Evolutionary conservation across 2,797 vertebrate genomes (phyloP).

Genomic region (Chaenodraco wilsoni): DNA sequence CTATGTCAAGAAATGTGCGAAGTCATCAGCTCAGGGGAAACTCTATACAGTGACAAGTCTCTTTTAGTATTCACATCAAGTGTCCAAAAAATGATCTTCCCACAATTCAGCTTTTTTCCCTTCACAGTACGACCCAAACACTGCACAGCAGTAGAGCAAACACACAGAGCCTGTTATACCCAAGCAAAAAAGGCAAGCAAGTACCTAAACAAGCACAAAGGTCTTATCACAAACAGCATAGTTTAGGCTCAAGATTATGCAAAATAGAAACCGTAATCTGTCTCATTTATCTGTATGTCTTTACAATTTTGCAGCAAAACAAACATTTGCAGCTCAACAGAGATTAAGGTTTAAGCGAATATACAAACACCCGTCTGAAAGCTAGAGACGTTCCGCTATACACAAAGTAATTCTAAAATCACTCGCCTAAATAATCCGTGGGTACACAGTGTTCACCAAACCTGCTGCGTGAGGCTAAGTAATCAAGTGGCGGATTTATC

Average conservation of each 20-base stretch:
- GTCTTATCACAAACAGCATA: slow-evolving; percentile 37
- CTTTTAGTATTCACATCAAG: slow-evolving; percentile 55
- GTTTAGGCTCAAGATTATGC: slow-evolving; percentile 32
- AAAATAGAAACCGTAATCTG: slow-evolving; percentile 44
- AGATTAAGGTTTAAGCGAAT: slow-evolving; percentile 51
- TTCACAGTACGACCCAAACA: slow-evolving; percentile 50
- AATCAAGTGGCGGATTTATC: slow-evolving; percentile 44
- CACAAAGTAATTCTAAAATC: slow-evolving; percentile 34
- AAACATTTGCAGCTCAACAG: slow-evolving; percentile 51
- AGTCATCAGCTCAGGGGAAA: slow-evolving; percentile 43
- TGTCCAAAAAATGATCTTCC: slow-evolving; percentile 39
- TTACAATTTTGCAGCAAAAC: slow-evolving; percentile 39
- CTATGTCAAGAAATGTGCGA: slow-evolving; percentile 47
- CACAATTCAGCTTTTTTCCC: slow-evolving; percentile 37
- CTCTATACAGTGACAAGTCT: slow-evolving; percentile 36
- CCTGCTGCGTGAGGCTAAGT: slow-evolving; percentile 34
- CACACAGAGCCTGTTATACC: slow-evolving; percentile 42
- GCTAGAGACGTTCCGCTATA: slow-evolving; percentile 38
- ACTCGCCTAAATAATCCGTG: slow-evolving; percentile 33
- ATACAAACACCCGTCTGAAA: slow-evolving; percentile 45
- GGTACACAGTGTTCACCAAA: slow-evolving; percentile 36
- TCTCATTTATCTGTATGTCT: slow-evolving; percentile 49
- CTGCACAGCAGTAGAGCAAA: slow-evolving; percentile 36
- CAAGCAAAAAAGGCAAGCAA: slow-evolving; percentile 28
- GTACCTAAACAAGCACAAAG: slow-evolving; percentile 42